These are phyloP conservation scores for Neria commutata DNA, from an alignment of 2,888 invertebrate genomes.

Conservation along the genomic window DNA sequence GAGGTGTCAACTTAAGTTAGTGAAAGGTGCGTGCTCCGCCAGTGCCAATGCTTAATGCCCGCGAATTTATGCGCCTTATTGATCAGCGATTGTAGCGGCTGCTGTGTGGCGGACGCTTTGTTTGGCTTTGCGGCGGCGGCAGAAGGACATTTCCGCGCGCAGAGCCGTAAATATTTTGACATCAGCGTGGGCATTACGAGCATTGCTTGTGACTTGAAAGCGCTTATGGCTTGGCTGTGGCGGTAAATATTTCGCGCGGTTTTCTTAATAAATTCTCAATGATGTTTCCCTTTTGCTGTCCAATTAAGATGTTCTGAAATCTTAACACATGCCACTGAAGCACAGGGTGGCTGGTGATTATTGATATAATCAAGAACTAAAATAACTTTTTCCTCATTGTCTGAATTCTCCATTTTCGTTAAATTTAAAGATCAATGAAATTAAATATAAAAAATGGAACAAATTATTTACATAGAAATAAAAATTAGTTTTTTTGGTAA, in stretches of 20 bases:
- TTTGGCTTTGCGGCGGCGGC: not conserved
- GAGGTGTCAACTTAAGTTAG: constrained; percentile 58
- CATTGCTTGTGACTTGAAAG: not conserved
- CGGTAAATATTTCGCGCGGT: too few species aligned
- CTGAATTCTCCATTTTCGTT: not conserved
- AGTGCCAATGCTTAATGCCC: constrained; percentile 39
- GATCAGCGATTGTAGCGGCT: constrained; percentile 3
- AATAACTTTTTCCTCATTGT: too few species aligned
- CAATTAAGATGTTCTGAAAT: too few species aligned
- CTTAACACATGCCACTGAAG: too few species aligned
- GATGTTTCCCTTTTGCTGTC: too few species aligned
- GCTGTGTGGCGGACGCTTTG: not conserved
- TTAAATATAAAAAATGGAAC: too few species aligned
- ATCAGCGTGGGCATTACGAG: not conserved
- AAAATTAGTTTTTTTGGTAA: too few species aligned
- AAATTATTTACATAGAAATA: too few species aligned
- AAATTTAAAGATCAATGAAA: too few species aligned
- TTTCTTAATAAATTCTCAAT: not conserved
- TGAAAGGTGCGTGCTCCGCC: constrained; percentile 46
- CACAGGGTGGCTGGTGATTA: too few species aligned
- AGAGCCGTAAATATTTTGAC: constrained; percentile 17
- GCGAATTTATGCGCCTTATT: constrained; percentile 36
- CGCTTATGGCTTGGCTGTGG: not conserved
- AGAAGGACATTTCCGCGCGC: too few species aligned
- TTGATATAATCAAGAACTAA: too few species aligned